Conservation (phyloP, 2,888 invertebrate genomes). For the Smittia sp. region DNA sequence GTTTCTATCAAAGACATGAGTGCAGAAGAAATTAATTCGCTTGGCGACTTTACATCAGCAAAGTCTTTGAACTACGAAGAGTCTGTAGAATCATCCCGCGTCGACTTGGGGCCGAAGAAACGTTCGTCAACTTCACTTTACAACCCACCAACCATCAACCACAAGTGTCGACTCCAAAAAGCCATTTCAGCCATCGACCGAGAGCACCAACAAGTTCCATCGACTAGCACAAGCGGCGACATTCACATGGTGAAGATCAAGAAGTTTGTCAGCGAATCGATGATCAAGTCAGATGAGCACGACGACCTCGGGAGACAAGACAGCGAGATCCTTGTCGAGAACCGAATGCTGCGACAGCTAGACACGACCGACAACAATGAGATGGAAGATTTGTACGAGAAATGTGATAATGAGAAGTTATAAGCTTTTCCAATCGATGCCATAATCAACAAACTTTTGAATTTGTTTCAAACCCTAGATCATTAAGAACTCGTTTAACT, state of each 20-base stretch:
- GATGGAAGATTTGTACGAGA: slow-evolving; percentile 32
- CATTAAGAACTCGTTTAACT: too few species aligned
- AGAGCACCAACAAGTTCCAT: not conserved
- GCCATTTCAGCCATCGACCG: slow-evolving; percentile 3
- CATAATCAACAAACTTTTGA: not conserved
- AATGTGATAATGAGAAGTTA: slow-evolving; percentile 27
- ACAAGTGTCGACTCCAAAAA: slow-evolving; percentile 1
- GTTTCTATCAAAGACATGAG: slow-evolving; percentile 16
- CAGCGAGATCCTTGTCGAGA: slow-evolving; percentile 35
- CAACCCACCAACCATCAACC: not conserved
- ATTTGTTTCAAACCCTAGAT: not conserved
- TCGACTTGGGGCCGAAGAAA: not conserved
- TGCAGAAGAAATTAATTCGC: not conserved
- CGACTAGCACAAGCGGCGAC: not conserved
- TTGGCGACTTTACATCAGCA: slow-evolving; percentile 2
- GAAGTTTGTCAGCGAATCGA: slow-evolving; percentile 31
- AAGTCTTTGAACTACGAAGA: slow-evolving; percentile 7
- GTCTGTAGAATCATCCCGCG: slow-evolving; percentile 1
- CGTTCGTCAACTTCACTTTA: not conserved
- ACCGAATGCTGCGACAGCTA: not conserved
- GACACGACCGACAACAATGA: slow-evolving; percentile 36
- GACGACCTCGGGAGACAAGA: not conserved
- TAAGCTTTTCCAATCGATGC: not conserved
- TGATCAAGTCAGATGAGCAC: slow-evolving; percentile 20
- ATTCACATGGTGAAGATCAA: slow-evolving; percentile 34